Percentiles rank a stretch among this genome's conserved stretches.
Evolutionary conservation across 2,797 vertebrate species (phyloP).

Genomic region (Fistularia commersonii): DNA sequence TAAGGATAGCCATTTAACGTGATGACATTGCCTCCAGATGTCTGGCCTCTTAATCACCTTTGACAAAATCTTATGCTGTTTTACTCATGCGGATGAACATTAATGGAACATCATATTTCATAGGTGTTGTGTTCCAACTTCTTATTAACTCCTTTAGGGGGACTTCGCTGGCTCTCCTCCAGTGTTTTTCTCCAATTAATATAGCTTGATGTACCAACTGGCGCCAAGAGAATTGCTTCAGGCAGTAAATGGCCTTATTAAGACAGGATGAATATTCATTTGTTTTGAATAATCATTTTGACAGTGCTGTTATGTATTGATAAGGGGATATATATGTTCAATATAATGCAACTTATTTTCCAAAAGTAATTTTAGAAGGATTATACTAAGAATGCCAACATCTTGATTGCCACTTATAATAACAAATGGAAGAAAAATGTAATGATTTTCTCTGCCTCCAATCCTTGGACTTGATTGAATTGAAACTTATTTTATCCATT

Average conservation of each 20-base stretch:
- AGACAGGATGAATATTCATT: constrained; percentile 64
- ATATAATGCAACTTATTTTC: constrained; percentile 26
- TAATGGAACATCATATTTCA: constrained; percentile 47
- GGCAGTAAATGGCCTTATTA: constrained; percentile 65
- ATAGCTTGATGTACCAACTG: constrained; percentile 50
- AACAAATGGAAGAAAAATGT: constrained; percentile 18
- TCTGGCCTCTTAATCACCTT: neutral
- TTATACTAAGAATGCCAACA: constrained; percentile 24
- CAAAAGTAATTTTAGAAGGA: constrained; percentile 26
- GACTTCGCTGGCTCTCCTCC: constrained; percentile 44
- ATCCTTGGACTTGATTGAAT: constrained; percentile 18
- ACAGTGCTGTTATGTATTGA: constrained; percentile 60
- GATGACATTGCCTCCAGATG: too few species aligned
- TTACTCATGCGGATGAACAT: constrained; percentile 32
- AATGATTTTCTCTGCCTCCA: constrained; percentile 15
- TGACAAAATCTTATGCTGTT: constrained; percentile 3
- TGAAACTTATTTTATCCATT: constrained; percentile 2
- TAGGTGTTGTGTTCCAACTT: constrained; percentile 34
- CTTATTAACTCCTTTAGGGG: constrained; percentile 58
- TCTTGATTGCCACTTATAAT: constrained; percentile 26
- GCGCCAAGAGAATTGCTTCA: constrained; percentile 39
- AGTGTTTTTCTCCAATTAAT: constrained; percentile 55
- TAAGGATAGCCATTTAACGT: too few species aligned
- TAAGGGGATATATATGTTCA: constrained; percentile 34
- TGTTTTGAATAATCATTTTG: constrained; percentile 55